Conservation (phyloP, 1,140 invertebrate genomes). For the Cyclina sinensis region DNA sequence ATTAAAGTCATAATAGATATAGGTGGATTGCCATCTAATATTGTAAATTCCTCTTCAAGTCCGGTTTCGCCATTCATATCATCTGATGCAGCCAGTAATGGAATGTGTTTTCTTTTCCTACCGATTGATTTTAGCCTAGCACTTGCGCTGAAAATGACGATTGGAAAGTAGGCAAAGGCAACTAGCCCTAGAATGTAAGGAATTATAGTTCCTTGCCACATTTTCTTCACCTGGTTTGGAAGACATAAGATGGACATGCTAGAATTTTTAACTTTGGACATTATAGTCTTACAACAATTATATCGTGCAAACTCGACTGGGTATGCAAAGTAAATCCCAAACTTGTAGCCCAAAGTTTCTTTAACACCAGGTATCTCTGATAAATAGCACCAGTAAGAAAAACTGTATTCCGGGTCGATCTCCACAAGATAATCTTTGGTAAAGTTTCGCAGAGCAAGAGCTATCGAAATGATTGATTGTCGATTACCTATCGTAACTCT, state of each 20-base stretch:
- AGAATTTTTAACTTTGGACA: not conserved
- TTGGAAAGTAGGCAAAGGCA: constrained; percentile 47
- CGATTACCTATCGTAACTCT: constrained; percentile 5
- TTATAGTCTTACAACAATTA: constrained; percentile 35
- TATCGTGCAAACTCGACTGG: constrained; percentile 29
- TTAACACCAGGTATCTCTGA: constrained; percentile 40
- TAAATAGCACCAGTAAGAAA: constrained; percentile 52
- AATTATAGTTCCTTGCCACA: not conserved
- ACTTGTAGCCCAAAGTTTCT: constrained; percentile 28
- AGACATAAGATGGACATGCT: not conserved
- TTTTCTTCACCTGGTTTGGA: not conserved
- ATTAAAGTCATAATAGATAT: constrained; percentile 33
- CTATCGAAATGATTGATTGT: not conserved
- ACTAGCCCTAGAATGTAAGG: constrained; percentile 43
- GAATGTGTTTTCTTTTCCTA: not conserved
- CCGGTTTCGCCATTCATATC: not conserved
- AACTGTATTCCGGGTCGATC: not conserved
- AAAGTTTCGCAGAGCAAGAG: constrained; percentile 14
- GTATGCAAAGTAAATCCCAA: constrained; percentile 37
- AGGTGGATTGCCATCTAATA: constrained; percentile 44
- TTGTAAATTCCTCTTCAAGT: not conserved
- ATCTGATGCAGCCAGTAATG: not conserved
- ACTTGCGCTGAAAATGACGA: not conserved
- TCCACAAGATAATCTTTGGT: constrained; percentile 24
- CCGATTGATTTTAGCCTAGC: not conserved